A percentile compares a stretch with the other conserved stretches of the same genome.
phyloP scores from a whole-genome alignment of 2,113 vertebrate genomes.

The Haemorhous mexicanus region DNA sequence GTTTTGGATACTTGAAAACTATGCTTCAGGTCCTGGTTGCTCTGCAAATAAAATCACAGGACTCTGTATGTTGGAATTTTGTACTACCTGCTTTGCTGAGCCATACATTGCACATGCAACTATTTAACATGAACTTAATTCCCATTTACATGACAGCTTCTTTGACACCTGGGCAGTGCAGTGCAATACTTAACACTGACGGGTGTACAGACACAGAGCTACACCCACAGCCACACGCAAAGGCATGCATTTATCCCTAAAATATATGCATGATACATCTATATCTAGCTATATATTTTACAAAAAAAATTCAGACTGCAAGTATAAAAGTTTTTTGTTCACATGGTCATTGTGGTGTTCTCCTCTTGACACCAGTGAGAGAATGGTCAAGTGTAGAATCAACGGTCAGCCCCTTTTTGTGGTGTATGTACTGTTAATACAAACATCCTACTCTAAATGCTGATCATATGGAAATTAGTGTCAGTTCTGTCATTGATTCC shows the following conservation, averaged over 20 bases:
- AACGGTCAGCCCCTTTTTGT: background rate
- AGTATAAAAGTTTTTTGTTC: background rate
- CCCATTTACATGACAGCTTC: background rate
- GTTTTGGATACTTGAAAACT: background rate
- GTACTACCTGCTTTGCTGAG: background rate
- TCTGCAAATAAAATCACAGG: background rate
- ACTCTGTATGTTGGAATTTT: background rate
- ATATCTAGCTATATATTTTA: background rate
- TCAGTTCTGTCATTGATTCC: background rate
- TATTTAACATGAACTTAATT: background rate
- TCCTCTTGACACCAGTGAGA: background rate
- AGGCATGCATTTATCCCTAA: accelerated
- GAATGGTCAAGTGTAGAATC: background rate
- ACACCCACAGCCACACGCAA: background rate
- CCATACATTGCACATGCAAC: background rate
- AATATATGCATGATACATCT: background rate
- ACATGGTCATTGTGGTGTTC: background rate
- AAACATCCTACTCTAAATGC: background rate
- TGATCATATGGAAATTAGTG: background rate
- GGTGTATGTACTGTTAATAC: background rate
- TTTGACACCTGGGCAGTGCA: background rate
- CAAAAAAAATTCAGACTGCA: background rate
- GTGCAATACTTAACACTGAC: accelerated
- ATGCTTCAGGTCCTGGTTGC: background rate
- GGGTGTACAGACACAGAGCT: accelerated